Base-by-base conservation (phyloP, 2,797 vertebrate species). In the Melanogrammus aeglefinus region DNA sequence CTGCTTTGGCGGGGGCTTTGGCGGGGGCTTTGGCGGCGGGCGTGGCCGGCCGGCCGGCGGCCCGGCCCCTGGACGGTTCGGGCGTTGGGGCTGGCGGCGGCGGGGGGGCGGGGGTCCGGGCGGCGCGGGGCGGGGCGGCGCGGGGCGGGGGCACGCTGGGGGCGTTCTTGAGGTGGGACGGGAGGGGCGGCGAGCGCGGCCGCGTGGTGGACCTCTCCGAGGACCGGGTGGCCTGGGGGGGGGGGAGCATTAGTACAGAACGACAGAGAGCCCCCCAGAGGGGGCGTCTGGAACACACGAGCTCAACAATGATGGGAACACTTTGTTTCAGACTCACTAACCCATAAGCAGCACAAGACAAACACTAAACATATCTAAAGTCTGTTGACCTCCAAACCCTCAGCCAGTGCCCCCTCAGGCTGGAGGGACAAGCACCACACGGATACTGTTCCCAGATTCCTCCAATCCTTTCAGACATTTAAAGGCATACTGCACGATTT, bases 151-250 rank as follows among this genome's bases (percentile, higher is more conserved):
- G 94, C 51, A 91, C 90, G 85, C 93, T 96, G 0, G 94, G 94
- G 44, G 95, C 95, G 3, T 96, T 96, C 93, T 95, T 98, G 74
- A 99, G 95, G 75, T 95, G 94, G 57, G 96, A 94, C 9, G 97
- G 96, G 79, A 99, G 93, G 12, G 98, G 98, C 0, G 98, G 98
- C 13, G 98, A 99, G 73, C 97, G 96, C 0, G 98, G 97, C 0
- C 98, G 95, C 73, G 92, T 88, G 72, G 88, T 87, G 38, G 92
- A 86, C 84, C 94, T 94, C 73, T 92, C 94, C 72, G 92, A 92
- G 1, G 93, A 90, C 77, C 94, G 90, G 13, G 93, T 89, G n/a
- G 91, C 83, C 92, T 94, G 76, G 74, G 82, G 2, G 24, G 24
- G 51, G n/a, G n/a, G n/a, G n/a, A n/a, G n/a, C 47, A 1, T 57